Conservation (phyloP, 2,888 invertebrate genomes). For the Acrocyrtus sp. region DNA sequence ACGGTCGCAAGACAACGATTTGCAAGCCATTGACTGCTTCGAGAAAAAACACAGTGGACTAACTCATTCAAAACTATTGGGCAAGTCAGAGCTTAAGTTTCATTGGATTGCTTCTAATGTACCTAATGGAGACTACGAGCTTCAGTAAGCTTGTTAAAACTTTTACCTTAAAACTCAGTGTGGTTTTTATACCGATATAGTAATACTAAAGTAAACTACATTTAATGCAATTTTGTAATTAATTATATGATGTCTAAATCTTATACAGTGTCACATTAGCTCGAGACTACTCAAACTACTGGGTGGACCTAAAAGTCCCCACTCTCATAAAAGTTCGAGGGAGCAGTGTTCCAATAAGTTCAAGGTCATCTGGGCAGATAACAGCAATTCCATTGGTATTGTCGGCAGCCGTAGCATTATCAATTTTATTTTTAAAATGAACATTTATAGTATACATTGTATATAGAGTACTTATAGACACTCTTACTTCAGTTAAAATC, state of each 20-base stretch:
- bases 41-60: constrained; percentile 12
- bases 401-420: not conserved
- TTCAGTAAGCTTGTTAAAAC: constrained; percentile 31
- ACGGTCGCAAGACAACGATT: not conserved
- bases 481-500: not conserved
- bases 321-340: constrained; percentile 7
- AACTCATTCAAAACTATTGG: constrained; percentile 2
- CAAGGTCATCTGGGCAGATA: not conserved
- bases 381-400: not conserved
- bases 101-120: constrained; percentile 36
- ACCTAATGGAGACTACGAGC: constrained; percentile 22
- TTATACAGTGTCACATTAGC: constrained; percentile 25
- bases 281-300: constrained; percentile 22
- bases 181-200: not conserved
- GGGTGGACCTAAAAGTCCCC: constrained; percentile 24
- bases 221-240: not conserved
- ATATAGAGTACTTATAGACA: too few species aligned
- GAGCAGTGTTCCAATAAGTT: constrained; percentile 6
- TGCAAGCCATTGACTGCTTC: constrained; percentile 32
- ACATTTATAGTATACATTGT: not conserved
- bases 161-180: not conserved
- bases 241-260: too few species aligned
- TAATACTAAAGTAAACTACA: not conserved
- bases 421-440: not conserved
- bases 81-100: constrained; percentile 6